Conservation (phyloP, 2,888 invertebrate genomes). For the Automeris io region DNA sequence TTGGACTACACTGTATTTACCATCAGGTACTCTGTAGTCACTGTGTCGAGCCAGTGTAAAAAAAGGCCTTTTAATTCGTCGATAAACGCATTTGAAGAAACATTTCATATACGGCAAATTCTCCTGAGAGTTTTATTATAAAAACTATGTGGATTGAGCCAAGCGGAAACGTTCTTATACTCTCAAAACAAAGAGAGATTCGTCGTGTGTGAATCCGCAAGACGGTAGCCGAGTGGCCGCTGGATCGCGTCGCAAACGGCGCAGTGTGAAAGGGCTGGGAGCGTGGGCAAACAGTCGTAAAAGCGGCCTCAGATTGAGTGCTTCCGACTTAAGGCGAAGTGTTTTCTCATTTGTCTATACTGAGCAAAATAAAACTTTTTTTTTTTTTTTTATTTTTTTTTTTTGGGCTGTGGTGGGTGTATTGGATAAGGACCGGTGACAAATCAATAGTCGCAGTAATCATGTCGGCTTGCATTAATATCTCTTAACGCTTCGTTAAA, state of each 20-base stretch:
- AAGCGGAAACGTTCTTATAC: background rate
- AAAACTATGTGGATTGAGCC: background rate
- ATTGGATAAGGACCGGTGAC: no score
- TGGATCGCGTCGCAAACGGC: background rate
- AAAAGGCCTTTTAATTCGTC: no score
- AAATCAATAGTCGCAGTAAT: no score
- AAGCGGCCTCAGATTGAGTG: slow-evolving; percentile 1
- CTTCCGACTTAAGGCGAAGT: background rate
- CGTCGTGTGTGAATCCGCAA: background rate
- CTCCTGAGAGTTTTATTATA: background rate
- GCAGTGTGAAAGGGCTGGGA: background rate
- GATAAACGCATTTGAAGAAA: no score
- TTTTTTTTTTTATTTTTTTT: no score
- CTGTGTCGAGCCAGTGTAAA: no score
- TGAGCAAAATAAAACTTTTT: no score
- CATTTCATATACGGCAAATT: background rate
- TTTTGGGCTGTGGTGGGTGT: no score
- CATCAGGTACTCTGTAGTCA: no score
- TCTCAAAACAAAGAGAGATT: background rate
- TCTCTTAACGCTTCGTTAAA: no score
- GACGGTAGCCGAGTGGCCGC: background rate
- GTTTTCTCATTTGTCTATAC: background rate
- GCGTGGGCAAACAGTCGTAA: slow-evolving; percentile 3
- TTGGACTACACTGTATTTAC: no score
- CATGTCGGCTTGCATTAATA: no score